Percentiles rank a stretch among this genome's conserved stretches.
These are phyloP conservation scores for Drosophila teissieri DNA, from an alignment of 1,140 invertebrate species.

Conservation along the genomic window DNA sequence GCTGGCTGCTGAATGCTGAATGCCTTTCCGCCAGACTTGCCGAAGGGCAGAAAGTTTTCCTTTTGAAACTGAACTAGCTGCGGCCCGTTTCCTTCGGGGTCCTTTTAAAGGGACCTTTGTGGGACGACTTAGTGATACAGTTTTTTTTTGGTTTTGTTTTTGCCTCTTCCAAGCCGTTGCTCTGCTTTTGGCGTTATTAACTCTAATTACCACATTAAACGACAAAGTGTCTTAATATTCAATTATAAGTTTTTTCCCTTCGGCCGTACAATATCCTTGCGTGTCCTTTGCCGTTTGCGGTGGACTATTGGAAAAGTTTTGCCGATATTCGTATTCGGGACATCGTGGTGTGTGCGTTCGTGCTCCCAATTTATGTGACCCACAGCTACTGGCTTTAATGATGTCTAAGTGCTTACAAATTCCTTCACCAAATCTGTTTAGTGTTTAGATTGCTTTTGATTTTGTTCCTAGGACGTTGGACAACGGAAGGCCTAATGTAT, in stretches of 20 bases:
- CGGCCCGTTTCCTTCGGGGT: background rate
- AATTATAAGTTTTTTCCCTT: conserved; percentile 67
- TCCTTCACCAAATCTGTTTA: conserved; percentile 70
- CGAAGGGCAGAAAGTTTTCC: conserved; percentile 54
- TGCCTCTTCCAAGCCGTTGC: conserved; percentile 61
- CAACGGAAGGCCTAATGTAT: conserved; percentile 38
- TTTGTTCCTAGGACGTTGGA: conserved; percentile 53
- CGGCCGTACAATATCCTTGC: conserved; percentile 40
- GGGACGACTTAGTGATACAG: conserved; percentile 42
- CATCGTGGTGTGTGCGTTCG: conserved; percentile 19
- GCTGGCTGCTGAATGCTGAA: conserved; percentile 56
- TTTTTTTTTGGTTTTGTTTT: conserved; percentile 25
- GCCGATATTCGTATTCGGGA: conserved; percentile 42
- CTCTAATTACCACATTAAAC: conserved; percentile 82
- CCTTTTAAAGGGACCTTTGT: conserved; percentile 39
- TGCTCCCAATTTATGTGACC: conserved; percentile 4
- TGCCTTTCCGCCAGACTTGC: conserved; percentile 63
- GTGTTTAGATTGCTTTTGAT: conserved; percentile 73
- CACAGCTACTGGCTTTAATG: conserved; percentile 42
- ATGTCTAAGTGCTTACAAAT: conserved; percentile 79
- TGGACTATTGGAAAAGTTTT: conserved; percentile 68
- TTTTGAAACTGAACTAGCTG: conserved; percentile 40
- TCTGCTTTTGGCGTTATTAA: conserved; percentile 71
- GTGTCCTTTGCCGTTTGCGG: conserved; percentile 51
- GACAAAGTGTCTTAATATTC: conserved; percentile 81